Evolutionary conservation across 2,113 vertebrate species (phyloP).

Genomic region (Dicrurus megarhynchus): DNA sequence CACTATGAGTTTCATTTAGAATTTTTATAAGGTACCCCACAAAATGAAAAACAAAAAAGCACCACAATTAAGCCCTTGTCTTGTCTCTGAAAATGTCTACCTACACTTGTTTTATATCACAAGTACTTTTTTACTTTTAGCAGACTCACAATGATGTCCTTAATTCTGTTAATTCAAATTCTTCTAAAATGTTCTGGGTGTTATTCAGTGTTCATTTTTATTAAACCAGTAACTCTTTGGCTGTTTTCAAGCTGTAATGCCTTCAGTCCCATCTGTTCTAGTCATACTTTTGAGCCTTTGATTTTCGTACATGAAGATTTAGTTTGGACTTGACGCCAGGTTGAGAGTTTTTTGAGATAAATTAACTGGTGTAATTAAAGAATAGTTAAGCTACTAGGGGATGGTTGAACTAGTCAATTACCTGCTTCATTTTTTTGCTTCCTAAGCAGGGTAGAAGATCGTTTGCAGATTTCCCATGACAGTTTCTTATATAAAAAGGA

Average conservation of each 20-base stretch:
- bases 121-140: neutral
- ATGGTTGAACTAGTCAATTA: conserved; percentile 11
- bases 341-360: neutral
- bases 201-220: neutral
- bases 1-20: neutral
- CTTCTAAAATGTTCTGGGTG: neutral
- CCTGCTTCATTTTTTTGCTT: conserved; percentile 35
- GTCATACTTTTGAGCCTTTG: neutral
- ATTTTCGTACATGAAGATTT: conserved; percentile 1
- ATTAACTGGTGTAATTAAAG: conserved; percentile 40
- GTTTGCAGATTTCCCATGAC: neutral
- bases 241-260: neutral
- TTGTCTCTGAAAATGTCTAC: neutral
- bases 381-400: conserved; percentile 8
- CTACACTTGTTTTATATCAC: neutral
- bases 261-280: conserved; percentile 35
- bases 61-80: neutral
- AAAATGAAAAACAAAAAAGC: neutral
- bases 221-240: conserved; percentile 7
- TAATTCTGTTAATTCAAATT: neutral
- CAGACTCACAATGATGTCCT: neutral
- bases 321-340: neutral
- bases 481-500: neutral
- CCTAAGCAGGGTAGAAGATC: neutral
- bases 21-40: neutral